Conservation (phyloP, 1,140 invertebrate species). For the Pseudomyrmex pallidus region DNA sequence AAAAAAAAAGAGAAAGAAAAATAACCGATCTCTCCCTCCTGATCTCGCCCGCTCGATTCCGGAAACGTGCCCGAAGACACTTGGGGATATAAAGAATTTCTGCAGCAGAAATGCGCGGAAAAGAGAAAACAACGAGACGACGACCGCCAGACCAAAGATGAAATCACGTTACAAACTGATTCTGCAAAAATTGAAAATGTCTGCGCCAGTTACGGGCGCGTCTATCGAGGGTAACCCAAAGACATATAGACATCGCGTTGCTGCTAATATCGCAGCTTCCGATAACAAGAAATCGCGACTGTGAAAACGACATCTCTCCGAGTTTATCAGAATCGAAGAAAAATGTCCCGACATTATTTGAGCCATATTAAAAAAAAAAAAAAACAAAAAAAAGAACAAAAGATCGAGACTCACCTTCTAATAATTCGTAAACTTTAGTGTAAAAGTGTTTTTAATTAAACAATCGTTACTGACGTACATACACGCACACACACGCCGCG, state of each 20-base stretch:
- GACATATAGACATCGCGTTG: not conserved
- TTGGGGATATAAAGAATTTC: constrained; percentile 42
- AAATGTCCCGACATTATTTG: no score
- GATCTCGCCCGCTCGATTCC: constrained; percentile 17
- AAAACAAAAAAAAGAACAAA: no score
- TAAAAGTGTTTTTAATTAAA: constrained; percentile 12
- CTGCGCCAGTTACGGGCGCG: not conserved
- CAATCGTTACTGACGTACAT: constrained; percentile 22
- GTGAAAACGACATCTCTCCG: not conserved
- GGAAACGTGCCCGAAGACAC: constrained; percentile 44
- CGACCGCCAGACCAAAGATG: constrained; percentile 13
- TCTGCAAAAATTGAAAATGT: constrained; percentile 55
- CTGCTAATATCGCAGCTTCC: not conserved
- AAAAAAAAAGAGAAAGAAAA: constrained; percentile 55
- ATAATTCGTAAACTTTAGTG: not conserved
- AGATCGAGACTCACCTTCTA: no score
- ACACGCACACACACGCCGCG: constrained; percentile 4
- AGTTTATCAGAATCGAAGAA: no score
- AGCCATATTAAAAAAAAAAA: no score
- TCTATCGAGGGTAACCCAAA: not conserved
- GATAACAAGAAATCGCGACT: not conserved
- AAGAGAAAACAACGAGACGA: constrained; percentile 16
- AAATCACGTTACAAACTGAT: constrained; percentile 44
- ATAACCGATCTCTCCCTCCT: constrained; percentile 59
- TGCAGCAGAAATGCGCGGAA: not conserved